Base-by-base conservation (phyloP, 2,113 vertebrate species). In the Suricata suricatta region DNA sequence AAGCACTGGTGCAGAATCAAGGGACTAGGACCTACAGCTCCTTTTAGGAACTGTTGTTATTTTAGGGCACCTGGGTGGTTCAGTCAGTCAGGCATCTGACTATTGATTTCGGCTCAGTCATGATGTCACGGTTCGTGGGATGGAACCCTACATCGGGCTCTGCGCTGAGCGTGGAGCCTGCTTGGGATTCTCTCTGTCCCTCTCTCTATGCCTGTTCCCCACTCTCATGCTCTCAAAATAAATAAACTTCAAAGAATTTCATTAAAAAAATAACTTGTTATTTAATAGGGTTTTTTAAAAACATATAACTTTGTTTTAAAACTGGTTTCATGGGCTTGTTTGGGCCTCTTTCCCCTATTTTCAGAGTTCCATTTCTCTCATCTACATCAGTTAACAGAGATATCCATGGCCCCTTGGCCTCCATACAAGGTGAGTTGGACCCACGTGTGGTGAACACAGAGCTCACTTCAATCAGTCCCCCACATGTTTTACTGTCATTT, bases 401-500 rank as follows among this genome's bases (percentile, higher is more conserved):
- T 68, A 64, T 1, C 33, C 41, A 64, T 15, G 63, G 64, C 27
- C 14, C 14, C 1, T 35, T 76, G 23, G 52, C 35, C 52, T 94
- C 74, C 81, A 0, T 21, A 16, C 15, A 11, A 10, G 52, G 29
- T 95, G 64, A 95, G 25, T 33, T 77, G 25, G 29, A 71, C 81
- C 66, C 11, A 41, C 72, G n/a, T 44, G 35, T 74, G 71, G 52
- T 88, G 33, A 97, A 41, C 54, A 29, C 33, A 41, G 52, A 91
- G 63, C 38, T 95, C 15, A 14, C 79, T 80, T 54, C 41, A 10
- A 29, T 57, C 52, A 63, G 2, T 74, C 41, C 31, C 82, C 31
- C 47, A 33, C 74, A 81, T 68, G 41, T 90, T 90, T 96, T 80
- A 44, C 16, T 95, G 50, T 77, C 19, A 90, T 85, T 88, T 71